phyloP scores from a whole-genome alignment of 2,113 vertebrate genomes.

The Caloenas nicobarica region DNA sequence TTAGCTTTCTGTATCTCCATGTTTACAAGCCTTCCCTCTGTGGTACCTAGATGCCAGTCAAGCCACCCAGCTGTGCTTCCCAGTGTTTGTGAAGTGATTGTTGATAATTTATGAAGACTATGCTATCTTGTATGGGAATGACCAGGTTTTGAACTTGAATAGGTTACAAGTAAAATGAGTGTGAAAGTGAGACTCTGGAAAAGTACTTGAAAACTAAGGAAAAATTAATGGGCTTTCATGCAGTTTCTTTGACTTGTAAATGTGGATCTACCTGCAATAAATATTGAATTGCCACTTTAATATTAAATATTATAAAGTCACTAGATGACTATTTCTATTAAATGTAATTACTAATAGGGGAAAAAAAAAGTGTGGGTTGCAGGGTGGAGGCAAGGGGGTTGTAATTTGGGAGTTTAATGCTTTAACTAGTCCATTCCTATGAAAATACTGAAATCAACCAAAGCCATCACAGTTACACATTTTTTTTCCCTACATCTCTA shows the following conservation, averaged over 20 bases:
- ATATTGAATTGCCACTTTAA: neutral
- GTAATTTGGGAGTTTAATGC: neutral
- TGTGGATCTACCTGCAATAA: neutral
- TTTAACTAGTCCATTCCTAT: neutral
- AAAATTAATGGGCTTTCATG: neutral
- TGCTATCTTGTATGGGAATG: neutral
- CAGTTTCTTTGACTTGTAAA: neutral
- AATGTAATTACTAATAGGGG: neutral
- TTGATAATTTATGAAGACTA: neutral
- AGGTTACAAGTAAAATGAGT: neutral
- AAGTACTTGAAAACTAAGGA: neutral
- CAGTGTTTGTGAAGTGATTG: neutral
- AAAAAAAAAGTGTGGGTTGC: neutral
- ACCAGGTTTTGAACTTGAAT: neutral
- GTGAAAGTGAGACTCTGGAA: neutral
- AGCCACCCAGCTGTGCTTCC: neutral
- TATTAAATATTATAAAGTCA: neutral
- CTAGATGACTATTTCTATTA: neutral
- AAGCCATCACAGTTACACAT: neutral
- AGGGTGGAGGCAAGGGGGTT: too few species aligned
- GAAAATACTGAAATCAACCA: neutral
- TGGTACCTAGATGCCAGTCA: neutral
- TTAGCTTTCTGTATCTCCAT: neutral
- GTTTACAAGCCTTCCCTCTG: neutral
- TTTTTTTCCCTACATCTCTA: neutral